phyloP scores from a whole-genome alignment of 2,888 invertebrate genomes.

The Perdita meconis region DNA sequence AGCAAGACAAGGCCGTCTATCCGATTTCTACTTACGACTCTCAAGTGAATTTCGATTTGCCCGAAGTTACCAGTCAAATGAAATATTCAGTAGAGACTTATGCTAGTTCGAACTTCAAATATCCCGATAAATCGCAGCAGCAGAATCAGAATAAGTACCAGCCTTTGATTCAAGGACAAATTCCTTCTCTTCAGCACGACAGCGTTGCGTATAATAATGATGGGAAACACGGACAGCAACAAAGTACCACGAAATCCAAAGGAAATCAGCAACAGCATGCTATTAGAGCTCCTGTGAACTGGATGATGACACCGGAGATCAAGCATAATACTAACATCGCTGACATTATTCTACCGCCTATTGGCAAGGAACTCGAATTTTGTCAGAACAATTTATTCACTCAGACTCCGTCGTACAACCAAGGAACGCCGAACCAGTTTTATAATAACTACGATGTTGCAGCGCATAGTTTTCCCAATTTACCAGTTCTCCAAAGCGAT shows the following conservation, averaged over 20 bases:
- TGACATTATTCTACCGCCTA: slow-evolving; percentile 85
- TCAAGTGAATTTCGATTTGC: slow-evolving; percentile 76
- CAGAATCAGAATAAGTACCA: slow-evolving; percentile 79
- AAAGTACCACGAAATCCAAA: slow-evolving; percentile 68
- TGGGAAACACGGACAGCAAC: slow-evolving; percentile 69
- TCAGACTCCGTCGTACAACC: slow-evolving; percentile 81
- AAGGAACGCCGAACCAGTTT: slow-evolving; percentile 80
- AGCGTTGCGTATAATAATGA: slow-evolving; percentile 64
- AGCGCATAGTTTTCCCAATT: slow-evolving; percentile 80
- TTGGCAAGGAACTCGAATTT: slow-evolving; percentile 83
- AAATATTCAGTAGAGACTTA: slow-evolving; percentile 80
- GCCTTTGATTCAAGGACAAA: slow-evolving; percentile 72
- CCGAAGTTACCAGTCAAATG: slow-evolving; percentile 72
- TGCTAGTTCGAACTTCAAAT: slow-evolving; percentile 78
- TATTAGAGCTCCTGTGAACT: slow-evolving; percentile 86
- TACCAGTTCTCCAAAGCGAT: slow-evolving; percentile 79
- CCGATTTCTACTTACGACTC: slow-evolving; percentile 77
- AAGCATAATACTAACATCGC: slow-evolving; percentile 82
- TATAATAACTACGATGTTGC: slow-evolving; percentile 82
- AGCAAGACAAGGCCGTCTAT: slow-evolving; percentile 78
- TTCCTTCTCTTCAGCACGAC: slow-evolving; percentile 74
- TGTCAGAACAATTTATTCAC: slow-evolving; percentile 82
- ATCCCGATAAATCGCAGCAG: slow-evolving; percentile 76
- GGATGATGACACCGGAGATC: slow-evolving; percentile 87
- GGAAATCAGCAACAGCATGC: slow-evolving; percentile 80